These are phyloP conservation scores for Hydrotaea diabolus DNA, from an alignment of 2,888 invertebrate genomes.

Conservation along the genomic window DNA sequence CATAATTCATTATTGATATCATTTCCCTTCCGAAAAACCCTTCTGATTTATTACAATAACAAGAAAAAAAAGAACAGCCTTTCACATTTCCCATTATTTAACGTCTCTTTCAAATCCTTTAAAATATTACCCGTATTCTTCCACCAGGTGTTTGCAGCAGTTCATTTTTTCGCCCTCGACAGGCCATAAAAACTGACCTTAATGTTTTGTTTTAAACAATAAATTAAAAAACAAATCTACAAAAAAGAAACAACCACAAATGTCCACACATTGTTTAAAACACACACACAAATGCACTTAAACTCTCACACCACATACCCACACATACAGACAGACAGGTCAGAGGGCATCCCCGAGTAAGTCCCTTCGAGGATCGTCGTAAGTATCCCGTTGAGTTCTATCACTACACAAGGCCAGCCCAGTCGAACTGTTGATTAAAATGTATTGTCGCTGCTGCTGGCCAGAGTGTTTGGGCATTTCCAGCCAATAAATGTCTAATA, in stretches of 20 bases:
- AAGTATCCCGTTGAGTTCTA: slow-evolving; percentile 60
- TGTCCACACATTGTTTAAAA: slow-evolving; percentile 55
- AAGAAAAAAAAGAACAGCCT: neutral
- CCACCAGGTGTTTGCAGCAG: slow-evolving; percentile 55
- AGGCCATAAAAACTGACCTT: slow-evolving; percentile 47
- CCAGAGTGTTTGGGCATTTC: slow-evolving; percentile 55
- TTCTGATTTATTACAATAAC: too few relatives aligned
- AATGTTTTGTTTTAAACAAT: slow-evolving; percentile 63
- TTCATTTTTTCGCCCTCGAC: neutral
- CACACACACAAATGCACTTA: too few relatives aligned
- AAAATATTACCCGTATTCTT: slow-evolving; percentile 9
- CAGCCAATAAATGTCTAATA: slow-evolving; percentile 79
- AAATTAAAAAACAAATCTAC: slow-evolving; percentile 56
- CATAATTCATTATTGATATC: neutral
- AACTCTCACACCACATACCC: slow-evolving; percentile 33
- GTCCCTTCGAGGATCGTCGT: slow-evolving; percentile 12
- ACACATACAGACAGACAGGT: neutral
- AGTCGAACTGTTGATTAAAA: slow-evolving; percentile 73
- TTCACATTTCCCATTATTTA: neutral
- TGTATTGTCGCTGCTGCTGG: slow-evolving; percentile 65
- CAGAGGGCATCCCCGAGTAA: neutral
- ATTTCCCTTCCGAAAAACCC: neutral
- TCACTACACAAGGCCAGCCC: slow-evolving; percentile 33
- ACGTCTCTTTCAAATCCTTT: slow-evolving; percentile 10
- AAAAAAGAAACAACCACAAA: slow-evolving; percentile 53